A percentile compares a stretch with the other conserved stretches of the same genome.
phyloP scores from a whole-genome alignment of 1,140 invertebrate species.

The Trachelipus rathkii region DNA sequence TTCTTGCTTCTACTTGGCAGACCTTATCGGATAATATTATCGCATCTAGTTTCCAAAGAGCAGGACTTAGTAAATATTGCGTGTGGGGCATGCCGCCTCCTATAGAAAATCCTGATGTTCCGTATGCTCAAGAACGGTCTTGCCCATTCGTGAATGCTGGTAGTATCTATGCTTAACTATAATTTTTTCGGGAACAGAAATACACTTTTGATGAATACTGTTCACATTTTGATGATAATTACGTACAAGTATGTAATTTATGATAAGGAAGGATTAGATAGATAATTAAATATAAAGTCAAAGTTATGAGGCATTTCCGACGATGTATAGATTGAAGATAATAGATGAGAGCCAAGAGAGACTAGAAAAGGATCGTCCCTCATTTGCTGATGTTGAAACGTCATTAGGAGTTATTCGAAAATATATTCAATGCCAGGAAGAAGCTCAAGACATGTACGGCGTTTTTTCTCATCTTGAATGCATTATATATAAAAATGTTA shows the following conservation, averaged over 20 bases:
- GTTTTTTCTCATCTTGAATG: constrained; percentile 36
- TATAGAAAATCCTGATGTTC: constrained; percentile 26
- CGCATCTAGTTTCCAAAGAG: constrained; percentile 34
- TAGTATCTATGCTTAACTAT: constrained; percentile 21
- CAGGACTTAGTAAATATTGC: constrained; percentile 36
- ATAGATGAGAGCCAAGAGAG: background rate
- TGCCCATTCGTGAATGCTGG: constrained; percentile 31
- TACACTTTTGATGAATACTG: constrained; percentile 39
- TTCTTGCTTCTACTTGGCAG: constrained; percentile 39
- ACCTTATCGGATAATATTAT: constrained; percentile 35
- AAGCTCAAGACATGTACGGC: constrained; percentile 37
- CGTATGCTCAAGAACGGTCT: constrained; percentile 31
- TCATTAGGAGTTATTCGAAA: constrained; percentile 28
- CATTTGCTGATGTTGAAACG: constrained; percentile 28
- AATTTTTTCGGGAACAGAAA: constrained; percentile 29
- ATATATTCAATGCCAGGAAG: constrained; percentile 38
- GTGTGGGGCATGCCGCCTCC: constrained; percentile 33
- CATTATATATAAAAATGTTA: constrained; percentile 29
- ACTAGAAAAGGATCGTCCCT: constrained; percentile 4
- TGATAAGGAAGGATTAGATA: constrained; percentile 38
- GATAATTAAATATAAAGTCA: constrained; percentile 38
- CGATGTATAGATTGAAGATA: background rate
- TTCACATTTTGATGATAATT: constrained; percentile 40
- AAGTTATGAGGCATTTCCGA: background rate
- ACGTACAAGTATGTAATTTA: constrained; percentile 41